Base-by-base conservation (phyloP, 2,888 invertebrate species). In the Leistus spinibarbis region DNA sequence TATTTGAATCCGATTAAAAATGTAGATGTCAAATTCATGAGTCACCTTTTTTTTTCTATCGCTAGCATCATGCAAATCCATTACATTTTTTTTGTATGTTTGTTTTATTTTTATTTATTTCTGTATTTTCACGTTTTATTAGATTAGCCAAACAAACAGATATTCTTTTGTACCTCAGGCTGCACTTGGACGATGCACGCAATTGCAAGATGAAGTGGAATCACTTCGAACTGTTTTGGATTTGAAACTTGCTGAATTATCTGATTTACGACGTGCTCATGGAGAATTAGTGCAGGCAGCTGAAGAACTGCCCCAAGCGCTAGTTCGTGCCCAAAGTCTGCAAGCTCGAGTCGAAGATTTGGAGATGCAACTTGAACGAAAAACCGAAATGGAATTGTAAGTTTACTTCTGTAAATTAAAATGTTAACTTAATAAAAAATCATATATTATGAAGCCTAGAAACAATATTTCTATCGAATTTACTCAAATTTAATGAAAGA, bases 161-260 rank as follows among this genome's bases (percentile, higher is more conserved):
- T 73, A 62, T 73, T 68, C 54, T 68, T 54, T 68, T 68, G 63
- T 65, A 40, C 56, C 75, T 7, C 76, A 77, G 78, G 77, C 78
- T 13, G 77, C 77, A 54, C 65, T 77, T 60, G 72, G 69, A 22
- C 74, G 77, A 27, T 77, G 77, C 64, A 76, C 76, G 19, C 77
- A 77, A 76, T 65, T 93, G 56, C 88, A 91, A 80, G 91, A 91
- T 76, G 93, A 95, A 85, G 92, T 93, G 1, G 92, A 93, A 79
- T 97, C 97, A 17, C 87, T 98, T 77, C 90, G 95, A 78, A 92
- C 93, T 54, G 97, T 98, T 2, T 88, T 98, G 76, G 97, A 97
- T 80, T 87, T 98, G 82, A 93, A 95, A 82, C 95, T 95, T 83
- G 91, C 92, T 22, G 97, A 98, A 86, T 91, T 96, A 81, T 91